Evolutionary conservation across 2,888 invertebrate species (phyloP).

Genomic region (Petrophora chlorosata): DNA sequence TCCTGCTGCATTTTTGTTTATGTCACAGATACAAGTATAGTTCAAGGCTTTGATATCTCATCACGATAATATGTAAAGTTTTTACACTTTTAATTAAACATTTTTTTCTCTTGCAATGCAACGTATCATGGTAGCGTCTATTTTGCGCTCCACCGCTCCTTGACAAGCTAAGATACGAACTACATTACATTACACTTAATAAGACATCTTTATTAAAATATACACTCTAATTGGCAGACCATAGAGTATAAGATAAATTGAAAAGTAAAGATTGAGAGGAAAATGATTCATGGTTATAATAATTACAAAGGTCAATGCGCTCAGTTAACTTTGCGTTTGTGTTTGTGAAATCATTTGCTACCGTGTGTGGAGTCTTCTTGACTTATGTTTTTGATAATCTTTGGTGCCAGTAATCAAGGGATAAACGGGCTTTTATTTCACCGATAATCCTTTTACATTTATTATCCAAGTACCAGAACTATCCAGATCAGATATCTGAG

Average conservation of each 20-base stretch:
- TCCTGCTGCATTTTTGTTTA: too few relatives aligned
- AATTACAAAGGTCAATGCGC: conserved; percentile 41
- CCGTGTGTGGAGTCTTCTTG: neutral
- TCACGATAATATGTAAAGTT: neutral
- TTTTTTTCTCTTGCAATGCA: conserved; percentile 29
- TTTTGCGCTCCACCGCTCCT: conserved; percentile 52
- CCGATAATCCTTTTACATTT: too few relatives aligned
- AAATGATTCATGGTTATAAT: conserved; percentile 26
- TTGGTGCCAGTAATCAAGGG: too few relatives aligned
- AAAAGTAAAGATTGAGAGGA: neutral
- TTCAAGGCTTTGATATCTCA: neutral
- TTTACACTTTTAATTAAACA: conserved; percentile 18
- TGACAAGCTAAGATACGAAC: conserved; percentile 50
- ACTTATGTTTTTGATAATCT: neutral
- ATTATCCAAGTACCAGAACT: too few relatives aligned
- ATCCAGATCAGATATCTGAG: too few relatives aligned
- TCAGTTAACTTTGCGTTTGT: conserved; percentile 31
- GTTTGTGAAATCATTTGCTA: conserved; percentile 7
- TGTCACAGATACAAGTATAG: too few relatives aligned
- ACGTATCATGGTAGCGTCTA: conserved; percentile 66
- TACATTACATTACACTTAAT: conserved; percentile 31
- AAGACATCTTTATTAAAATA: neutral
- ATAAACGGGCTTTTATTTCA: too few relatives aligned
- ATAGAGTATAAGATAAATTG: conserved; percentile 21
- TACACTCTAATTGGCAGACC: conserved; percentile 1